A percentile compares a stretch with the other conserved stretches of the same genome.
Evolutionary conservation across 2,797 vertebrate genomes (phyloP).

Genomic region (Eupleurogrammus muticus): DNA sequence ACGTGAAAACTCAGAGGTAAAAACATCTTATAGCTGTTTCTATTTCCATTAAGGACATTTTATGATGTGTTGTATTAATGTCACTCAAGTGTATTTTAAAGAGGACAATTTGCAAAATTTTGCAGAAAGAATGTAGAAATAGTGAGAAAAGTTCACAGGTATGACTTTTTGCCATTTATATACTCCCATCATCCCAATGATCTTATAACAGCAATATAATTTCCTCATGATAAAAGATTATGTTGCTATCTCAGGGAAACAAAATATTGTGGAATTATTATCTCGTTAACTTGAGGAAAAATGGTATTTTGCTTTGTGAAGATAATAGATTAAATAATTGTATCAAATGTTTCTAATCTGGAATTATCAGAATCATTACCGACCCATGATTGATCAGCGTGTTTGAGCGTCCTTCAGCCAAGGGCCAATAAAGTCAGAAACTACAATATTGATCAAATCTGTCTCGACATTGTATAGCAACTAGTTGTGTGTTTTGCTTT

Average conservation of each 20-base stretch:
- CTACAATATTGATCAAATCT: background rate
- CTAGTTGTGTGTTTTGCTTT: background rate
- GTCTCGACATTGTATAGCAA: background rate
- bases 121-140: too few relatives aligned
- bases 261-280: constrained; percentile 2
- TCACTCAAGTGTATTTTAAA: too few relatives aligned
- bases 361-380: background rate
- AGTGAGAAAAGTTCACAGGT: too few relatives aligned
- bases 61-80: too few relatives aligned
- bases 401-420: background rate
- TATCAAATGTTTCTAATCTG: background rate
- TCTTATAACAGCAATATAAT: constrained; percentile 1
- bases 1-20: too few relatives aligned
- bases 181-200: background rate
- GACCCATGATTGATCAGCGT: background rate
- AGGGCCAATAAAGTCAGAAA: background rate
- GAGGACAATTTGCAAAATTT: too few relatives aligned
- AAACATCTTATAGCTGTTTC: too few relatives aligned
- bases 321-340: background rate
- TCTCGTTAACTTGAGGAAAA: too few relatives aligned
- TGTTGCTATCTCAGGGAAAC: constrained; percentile 6
- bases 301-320: too few relatives aligned
- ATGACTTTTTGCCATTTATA: background rate
- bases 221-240: constrained; percentile 3
- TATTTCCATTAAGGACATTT: too few relatives aligned